These are phyloP conservation scores for Brachionus rotundiformis DNA, from an alignment of 1,140 invertebrate genomes.

Conservation along the genomic window DNA sequence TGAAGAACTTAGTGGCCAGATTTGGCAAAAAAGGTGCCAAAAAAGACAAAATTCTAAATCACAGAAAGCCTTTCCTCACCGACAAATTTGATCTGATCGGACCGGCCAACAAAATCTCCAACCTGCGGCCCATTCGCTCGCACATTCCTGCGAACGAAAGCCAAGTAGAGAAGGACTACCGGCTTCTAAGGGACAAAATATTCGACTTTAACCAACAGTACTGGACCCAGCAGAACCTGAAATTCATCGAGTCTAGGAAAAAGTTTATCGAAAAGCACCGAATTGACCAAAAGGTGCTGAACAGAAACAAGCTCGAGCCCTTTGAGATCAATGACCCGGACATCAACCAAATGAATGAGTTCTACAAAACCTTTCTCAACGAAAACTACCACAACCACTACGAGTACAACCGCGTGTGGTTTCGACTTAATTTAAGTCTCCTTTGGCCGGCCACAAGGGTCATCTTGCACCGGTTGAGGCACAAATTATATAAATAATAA, in stretches of 20 bases:
- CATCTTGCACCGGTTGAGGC: not conserved
- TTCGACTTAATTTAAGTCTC: not conserved
- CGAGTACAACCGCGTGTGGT: slow-evolving; percentile 31
- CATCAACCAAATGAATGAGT: slow-evolving; percentile 31
- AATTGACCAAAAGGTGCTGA: not conserved
- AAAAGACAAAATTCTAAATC: not conserved
- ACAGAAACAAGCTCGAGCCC: not conserved
- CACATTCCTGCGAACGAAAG: slow-evolving; percentile 12
- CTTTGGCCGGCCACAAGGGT: slow-evolving; percentile 23
- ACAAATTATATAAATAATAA: not conserved
- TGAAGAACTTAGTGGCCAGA: not conserved
- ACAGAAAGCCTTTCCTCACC: not conserved
- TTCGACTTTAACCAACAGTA: slow-evolving; percentile 46
- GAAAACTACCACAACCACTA: slow-evolving; percentile 40
- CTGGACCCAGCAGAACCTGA: slow-evolving; percentile 49
- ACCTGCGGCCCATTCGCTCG: not conserved
- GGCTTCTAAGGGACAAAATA: slow-evolving; percentile 21
- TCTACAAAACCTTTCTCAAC: slow-evolving; percentile 48
- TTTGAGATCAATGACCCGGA: slow-evolving; percentile 1
- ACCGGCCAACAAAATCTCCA: slow-evolving; percentile 35
- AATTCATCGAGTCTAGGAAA: slow-evolving; percentile 35
- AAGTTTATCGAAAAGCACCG: slow-evolving; percentile 14
- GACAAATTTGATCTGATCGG: slow-evolving; percentile 32
- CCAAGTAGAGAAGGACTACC: slow-evolving; percentile 1
- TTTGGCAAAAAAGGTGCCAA: not conserved